Percentiles rank a stretch among this genome's conserved stretches.
Evolutionary conservation across 2,797 vertebrate species (phyloP).

Genomic region (Emydoidea blandingii): DNA sequence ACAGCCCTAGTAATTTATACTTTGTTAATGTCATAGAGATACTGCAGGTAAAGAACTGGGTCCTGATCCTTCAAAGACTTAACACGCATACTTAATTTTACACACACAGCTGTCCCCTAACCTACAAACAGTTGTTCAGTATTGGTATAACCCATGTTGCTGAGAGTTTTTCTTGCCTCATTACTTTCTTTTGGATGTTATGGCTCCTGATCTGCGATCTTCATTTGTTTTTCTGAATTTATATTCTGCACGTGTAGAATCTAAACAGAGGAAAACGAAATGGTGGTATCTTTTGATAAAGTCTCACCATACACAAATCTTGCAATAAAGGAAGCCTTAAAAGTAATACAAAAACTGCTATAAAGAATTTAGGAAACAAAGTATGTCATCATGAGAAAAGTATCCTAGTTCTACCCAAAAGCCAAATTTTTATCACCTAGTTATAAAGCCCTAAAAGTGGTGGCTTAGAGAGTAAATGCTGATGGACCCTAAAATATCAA

Average conservation of each 20-base stretch:
- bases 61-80: not conserved
- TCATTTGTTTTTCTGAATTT: not conserved
- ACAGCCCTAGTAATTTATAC: not conserved
- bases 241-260: conserved; percentile 2
- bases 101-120: not conserved
- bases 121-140: not conserved
- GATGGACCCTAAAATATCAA: not conserved
- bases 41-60: not conserved
- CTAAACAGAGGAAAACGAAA: conserved; percentile 33
- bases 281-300: not conserved
- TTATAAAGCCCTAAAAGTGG: not conserved
- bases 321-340: conserved; percentile 3
- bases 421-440: not conserved
- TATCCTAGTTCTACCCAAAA: not conserved
- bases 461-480: not conserved
- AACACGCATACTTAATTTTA: not conserved
- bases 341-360: not conserved
- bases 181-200: not conserved
- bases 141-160: not conserved
- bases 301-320: not conserved
- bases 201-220: not conserved
- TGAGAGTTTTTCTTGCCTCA: not conserved
- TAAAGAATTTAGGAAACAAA: not conserved
- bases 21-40: not conserved
- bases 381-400: not conserved